Conservation (phyloP, 2,888 invertebrate species). For the Steinernema carpocapsae region DNA sequence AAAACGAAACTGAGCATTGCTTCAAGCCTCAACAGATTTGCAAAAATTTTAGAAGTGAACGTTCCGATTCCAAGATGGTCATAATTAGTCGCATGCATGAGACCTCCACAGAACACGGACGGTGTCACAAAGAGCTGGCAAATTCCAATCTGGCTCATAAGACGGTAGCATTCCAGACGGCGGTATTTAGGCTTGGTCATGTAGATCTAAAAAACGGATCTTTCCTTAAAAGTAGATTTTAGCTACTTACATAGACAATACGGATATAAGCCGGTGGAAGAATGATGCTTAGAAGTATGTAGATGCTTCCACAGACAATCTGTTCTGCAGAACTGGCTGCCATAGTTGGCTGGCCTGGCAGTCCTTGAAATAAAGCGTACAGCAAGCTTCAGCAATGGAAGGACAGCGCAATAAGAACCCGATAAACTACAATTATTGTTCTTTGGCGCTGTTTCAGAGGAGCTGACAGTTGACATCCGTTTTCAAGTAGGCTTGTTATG, state of each 20-base stretch:
- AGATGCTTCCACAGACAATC: no score
- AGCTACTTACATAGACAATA: neutral
- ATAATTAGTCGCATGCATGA: neutral
- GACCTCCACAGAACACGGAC: neutral
- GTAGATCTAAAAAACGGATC: neutral
- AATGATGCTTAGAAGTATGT: no score
- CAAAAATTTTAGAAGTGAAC: neutral
- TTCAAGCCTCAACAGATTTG: neutral
- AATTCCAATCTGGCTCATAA: neutral
- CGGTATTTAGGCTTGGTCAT: neutral
- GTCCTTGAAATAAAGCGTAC: no score
- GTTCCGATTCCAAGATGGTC: neutral
- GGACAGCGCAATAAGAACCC: no score
- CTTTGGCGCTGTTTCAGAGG: no score
- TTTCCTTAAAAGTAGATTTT: neutral
- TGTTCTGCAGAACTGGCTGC: no score
- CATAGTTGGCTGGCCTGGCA: no score
- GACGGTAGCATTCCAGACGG: neutral
- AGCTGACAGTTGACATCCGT: no score
- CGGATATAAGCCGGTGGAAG: neutral
- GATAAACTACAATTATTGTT: no score
- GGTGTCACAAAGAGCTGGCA: neutral
- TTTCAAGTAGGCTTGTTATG: no score
- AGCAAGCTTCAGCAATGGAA: no score
- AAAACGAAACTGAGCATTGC: neutral